Conservation (phyloP, 1,140 invertebrate species). For the Drosophila persimilis region DNA sequence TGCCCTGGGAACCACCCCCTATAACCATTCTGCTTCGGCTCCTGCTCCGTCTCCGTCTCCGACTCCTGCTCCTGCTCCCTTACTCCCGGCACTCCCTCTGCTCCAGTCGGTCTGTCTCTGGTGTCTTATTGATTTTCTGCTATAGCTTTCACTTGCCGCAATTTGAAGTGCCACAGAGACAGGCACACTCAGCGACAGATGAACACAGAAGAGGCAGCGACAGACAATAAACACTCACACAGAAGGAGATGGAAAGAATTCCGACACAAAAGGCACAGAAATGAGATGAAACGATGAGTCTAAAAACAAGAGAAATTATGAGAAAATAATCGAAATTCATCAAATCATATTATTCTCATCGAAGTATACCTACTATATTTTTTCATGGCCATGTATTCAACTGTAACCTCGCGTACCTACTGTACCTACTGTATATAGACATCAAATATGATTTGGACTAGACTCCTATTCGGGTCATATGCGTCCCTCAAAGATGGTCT, state of each 20-base stretch:
- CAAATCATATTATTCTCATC: too few species aligned
- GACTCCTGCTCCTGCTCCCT: background rate
- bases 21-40: background rate
- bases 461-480: too few species aligned
- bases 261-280: slow-evolving; percentile 20
- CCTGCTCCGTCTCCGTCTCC: background rate
- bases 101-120: slow-evolving; percentile 45
- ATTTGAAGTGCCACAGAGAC: slow-evolving; percentile 28
- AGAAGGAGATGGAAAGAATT: slow-evolving; percentile 13
- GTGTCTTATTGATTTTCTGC: slow-evolving; percentile 74
- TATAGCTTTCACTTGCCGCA: slow-evolving; percentile 64
- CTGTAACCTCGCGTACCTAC: too few species aligned
- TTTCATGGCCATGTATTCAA: too few species aligned
- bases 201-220: background rate
- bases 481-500: too few species aligned
- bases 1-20: slow-evolving; percentile 36
- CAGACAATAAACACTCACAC: background rate
- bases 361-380: too few species aligned
- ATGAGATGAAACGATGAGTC: slow-evolving; percentile 23
- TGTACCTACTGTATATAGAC: too few species aligned
- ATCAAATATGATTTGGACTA: too few species aligned
- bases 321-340: too few species aligned
- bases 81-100: background rate
- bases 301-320: too few species aligned
- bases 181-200: slow-evolving; percentile 11